A percentile compares a stretch with the other conserved stretches of the same genome.
Evolutionary conservation across 2,797 vertebrate genomes (phyloP).

Genomic region (Thripadectes ignobilis): DNA sequence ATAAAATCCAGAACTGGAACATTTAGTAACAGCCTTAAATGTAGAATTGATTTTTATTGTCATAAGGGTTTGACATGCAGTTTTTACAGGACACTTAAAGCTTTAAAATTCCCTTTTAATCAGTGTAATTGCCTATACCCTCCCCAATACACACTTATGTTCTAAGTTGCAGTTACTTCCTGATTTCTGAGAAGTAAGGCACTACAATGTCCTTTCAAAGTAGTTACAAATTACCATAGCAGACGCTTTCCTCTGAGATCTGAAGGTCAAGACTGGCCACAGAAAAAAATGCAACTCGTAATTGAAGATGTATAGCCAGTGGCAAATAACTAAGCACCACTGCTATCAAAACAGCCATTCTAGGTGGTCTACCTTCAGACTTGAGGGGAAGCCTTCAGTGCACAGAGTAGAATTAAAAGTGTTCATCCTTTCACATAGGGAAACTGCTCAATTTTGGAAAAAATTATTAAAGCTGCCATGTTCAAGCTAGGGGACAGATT

Average conservation of each 20-base stretch:
- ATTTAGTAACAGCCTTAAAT: background rate
- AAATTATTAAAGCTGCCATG: background rate
- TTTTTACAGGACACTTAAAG: background rate
- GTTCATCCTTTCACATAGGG: background rate
- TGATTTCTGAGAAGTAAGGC: conserved; percentile 59
- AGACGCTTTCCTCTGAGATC: background rate
- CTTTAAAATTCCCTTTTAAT: conserved; percentile 31
- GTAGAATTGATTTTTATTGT: background rate
- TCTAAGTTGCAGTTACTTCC: conserved; percentile 10
- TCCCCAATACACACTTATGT: background rate
- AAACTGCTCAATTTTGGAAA: background rate
- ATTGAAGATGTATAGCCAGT: background rate
- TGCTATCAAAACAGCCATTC: background rate
- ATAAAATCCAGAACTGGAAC: background rate
- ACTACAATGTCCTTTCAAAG: conserved; percentile 16
- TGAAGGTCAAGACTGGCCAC: background rate
- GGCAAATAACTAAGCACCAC: background rate
- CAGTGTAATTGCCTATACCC: background rate
- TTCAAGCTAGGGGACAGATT: conserved; percentile 6
- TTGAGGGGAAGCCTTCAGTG: background rate
- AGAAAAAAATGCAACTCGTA: background rate
- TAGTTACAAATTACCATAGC: background rate
- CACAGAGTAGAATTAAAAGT: background rate
- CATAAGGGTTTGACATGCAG: background rate
- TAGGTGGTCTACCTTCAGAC: background rate